These are phyloP conservation scores for Sminthopsis crassicaudata DNA, from an alignment of 2,113 vertebrate species.

Conservation along the genomic window DNA sequence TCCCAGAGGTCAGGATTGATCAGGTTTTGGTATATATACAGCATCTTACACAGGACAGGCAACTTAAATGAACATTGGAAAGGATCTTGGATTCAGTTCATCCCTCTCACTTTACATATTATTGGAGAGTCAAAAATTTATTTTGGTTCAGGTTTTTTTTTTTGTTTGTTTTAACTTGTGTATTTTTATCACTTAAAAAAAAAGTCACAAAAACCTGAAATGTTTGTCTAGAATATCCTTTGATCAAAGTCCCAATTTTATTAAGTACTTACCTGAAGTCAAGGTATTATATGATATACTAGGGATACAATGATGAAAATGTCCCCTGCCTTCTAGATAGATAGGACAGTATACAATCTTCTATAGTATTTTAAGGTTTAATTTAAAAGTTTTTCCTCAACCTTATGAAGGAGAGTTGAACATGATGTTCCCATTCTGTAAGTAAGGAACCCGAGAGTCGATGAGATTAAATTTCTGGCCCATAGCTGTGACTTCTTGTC, in stretches of 20 bases:
- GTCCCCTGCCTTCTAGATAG: neutral
- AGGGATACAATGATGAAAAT: neutral
- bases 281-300: neutral
- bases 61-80: neutral
- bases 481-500: neutral
- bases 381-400: neutral
- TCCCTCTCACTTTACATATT: neutral
- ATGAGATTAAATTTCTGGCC: neutral
- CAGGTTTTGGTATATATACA: neutral
- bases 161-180: too few relatives aligned
- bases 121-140: neutral
- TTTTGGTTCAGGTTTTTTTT: neutral
- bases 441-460: neutral
- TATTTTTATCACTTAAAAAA: too few relatives aligned
- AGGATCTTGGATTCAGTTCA: neutral
- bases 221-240: neutral
- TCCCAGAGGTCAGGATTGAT: neutral
- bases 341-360: neutral
- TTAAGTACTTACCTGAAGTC: neutral
- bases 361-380: neutral
- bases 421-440: neutral
- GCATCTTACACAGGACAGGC: neutral
- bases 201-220: neutral
- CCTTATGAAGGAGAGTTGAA: neutral
- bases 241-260: neutral